Evolutionary conservation across 2,888 invertebrate genomes (phyloP), one percentile per base, ranked within the genome.

Genomic region (Odontomyia ornata): DNA sequence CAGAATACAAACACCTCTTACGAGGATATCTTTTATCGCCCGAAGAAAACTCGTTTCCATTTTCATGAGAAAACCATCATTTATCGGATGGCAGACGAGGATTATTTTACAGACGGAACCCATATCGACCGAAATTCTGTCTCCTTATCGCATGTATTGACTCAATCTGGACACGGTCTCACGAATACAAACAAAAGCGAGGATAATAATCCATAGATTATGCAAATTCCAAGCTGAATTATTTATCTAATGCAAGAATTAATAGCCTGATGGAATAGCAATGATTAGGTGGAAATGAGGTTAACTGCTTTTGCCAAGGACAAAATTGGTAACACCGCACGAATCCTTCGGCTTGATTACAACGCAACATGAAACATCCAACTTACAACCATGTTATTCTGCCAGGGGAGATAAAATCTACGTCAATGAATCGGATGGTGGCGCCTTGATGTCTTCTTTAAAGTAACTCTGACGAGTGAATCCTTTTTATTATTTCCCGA

Each of bases 401-500:
- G 27, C 28, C 15, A 30, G n/a, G 28, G 11, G 7, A 15, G 15
- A 64, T 64, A 30, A 64, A 64, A 64, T 30, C n/a, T 28, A 23
- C n/a, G 30, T 30, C 15, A 5, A 27, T n/a, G 28, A 15, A 64
- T 25, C 30, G 64, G 28, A 28, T n/a, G 64, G 64, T 30, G 64
- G 64, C 64, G 64, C 64, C 64, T 15, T 28, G 5, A 28, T 64
- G 64, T 64, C 64, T 64, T 64, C 64, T 28, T 64, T 28, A n/a
- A 27, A 9, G 15, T 15, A n/a, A 64, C 5, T 21, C 11, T 25
- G 9, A n/a, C 11, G 25, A 11, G n/a, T n/a, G 30, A 64, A 64
- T 64, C 64, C 64, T 64, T 64, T 36, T 64, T 64, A 64, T 64
- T 27, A 64, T 64, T 28, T 64, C 64, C 64, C 30, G 28, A n/a